Evolutionary conservation across 2,113 vertebrate genomes (phyloP).

Genomic region (Leptobrachium leishanense): DNA sequence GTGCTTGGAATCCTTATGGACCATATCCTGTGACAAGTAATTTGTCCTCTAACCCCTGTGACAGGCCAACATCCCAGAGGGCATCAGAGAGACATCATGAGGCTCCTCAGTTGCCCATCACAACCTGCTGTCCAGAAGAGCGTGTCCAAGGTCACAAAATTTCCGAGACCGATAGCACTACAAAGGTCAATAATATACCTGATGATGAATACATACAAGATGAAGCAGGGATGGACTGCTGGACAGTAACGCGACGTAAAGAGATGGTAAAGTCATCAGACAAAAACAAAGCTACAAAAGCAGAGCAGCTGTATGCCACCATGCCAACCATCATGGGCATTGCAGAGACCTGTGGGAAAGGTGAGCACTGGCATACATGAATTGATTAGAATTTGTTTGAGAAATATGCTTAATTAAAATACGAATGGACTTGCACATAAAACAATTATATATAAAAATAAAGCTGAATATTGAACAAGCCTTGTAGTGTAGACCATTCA

Average conservation of each 20-base stretch:
- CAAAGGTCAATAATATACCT: slow-evolving; percentile 48
- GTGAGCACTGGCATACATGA: slow-evolving; percentile 63
- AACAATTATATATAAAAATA: too few relatives aligned
- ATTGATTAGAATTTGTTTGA: background rate
- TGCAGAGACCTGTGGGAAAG: slow-evolving; percentile 76
- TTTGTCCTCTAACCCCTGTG: slow-evolving; percentile 50
- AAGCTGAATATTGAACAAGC: too few relatives aligned
- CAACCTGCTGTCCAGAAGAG: slow-evolving; percentile 58
- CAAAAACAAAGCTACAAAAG: slow-evolving; percentile 66
- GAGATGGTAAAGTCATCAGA: slow-evolving; percentile 38
- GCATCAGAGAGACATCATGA: slow-evolving; percentile 50
- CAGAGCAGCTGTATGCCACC: slow-evolving; percentile 74
- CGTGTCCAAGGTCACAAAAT: accelerated
- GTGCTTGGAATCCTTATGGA: slow-evolving; percentile 62
- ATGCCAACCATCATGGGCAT: slow-evolving; percentile 72
- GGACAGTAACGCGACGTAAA: slow-evolving; percentile 53
- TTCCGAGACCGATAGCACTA: slow-evolving; percentile 12
- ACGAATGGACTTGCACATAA: background rate
- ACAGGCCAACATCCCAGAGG: slow-evolving; percentile 55
- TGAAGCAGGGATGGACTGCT: slow-evolving; percentile 53
- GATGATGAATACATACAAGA: slow-evolving; percentile 41
- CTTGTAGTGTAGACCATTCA: too few relatives aligned
- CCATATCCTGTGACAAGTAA: slow-evolving; percentile 56
- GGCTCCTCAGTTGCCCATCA: slow-evolving; percentile 59
- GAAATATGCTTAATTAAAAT: background rate